Percentiles rank a stretch among this genome's conserved stretches.
phyloP scores from a whole-genome alignment of 2,113 vertebrate genomes.

The Heterotis niloticus region DNA sequence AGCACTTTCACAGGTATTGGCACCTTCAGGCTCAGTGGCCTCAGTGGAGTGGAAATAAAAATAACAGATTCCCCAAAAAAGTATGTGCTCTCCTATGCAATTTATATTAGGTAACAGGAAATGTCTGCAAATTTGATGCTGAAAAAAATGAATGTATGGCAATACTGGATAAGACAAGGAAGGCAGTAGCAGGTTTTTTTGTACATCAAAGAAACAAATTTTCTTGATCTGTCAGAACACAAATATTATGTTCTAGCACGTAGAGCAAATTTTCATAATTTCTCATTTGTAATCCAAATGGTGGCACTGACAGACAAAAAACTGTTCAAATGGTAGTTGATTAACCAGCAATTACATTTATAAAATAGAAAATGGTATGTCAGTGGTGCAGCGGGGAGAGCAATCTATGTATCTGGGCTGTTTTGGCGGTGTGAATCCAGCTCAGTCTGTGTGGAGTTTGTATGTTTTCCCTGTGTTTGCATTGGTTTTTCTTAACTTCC shows the following conservation, averaged over 20 bases:
- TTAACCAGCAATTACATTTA: too few species aligned
- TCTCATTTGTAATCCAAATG: constrained; percentile 1
- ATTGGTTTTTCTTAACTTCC: neutral
- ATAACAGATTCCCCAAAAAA: constrained; percentile 8
- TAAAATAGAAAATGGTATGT: too few species aligned
- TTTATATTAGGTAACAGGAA: constrained; percentile 42
- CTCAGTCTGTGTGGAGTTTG: neutral
- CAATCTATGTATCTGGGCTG: too few species aligned
- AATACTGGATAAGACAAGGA: constrained; percentile 28
- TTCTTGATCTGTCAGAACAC: neutral
- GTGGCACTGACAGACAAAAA: neutral
- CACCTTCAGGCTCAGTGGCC: neutral
- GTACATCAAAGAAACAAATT: neutral
- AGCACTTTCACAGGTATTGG: neutral
- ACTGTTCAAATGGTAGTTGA: too few species aligned
- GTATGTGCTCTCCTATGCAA: neutral
- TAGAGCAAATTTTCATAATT: neutral
- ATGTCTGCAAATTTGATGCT: constrained; percentile 52
- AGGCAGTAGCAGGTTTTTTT: constrained; percentile 15
- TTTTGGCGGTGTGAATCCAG: too few species aligned
- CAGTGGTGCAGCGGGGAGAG: too few species aligned
- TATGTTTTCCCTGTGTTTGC: neutral
- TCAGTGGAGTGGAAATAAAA: constrained; percentile 1
- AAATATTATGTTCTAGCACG: neutral
- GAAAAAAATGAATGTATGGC: constrained; percentile 41